These are phyloP conservation scores for Notechis scutatus DNA, from an alignment of 2,113 vertebrate species.

Conservation along the genomic window DNA sequence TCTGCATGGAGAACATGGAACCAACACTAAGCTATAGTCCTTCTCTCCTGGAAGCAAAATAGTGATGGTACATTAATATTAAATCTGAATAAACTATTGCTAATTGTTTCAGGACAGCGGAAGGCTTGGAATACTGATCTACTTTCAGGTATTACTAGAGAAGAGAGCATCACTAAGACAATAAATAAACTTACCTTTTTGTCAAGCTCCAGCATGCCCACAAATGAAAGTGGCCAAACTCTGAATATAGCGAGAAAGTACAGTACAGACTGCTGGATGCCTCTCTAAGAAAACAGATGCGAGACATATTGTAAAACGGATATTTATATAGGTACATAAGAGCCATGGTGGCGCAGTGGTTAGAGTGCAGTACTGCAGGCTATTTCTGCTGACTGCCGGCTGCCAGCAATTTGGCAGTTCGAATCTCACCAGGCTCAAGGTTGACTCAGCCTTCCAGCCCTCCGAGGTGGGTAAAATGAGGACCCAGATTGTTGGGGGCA, in stretches of 20 bases:
- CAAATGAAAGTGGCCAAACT: slow-evolving; percentile 84
- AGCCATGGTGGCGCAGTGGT: too few species aligned
- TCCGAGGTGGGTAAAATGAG: too few species aligned
- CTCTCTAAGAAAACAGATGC: slow-evolving; percentile 73
- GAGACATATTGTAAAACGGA: background rate
- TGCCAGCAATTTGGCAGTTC: too few species aligned
- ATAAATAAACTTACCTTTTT: slow-evolving; percentile 76
- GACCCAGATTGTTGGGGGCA: too few species aligned
- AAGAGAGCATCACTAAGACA: slow-evolving; percentile 32
- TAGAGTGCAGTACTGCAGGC: too few species aligned
- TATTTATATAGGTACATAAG: background rate
- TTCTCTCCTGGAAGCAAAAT: background rate
- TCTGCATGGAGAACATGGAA: background rate
- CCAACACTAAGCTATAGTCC: background rate
- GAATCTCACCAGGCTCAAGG: too few species aligned
- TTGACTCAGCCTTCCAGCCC: too few species aligned
- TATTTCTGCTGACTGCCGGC: too few species aligned
- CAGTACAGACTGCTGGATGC: slow-evolving; percentile 75
- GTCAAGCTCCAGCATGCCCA: slow-evolving; percentile 88
- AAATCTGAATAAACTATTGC: background rate
- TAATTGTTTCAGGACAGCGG: background rate
- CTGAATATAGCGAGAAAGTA: slow-evolving; percentile 86
- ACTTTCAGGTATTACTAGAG: slow-evolving; percentile 16
- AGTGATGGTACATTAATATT: background rate
- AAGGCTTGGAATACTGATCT: background rate